Conservation (phyloP, 2,888 invertebrate genomes). For the Mimachlamys varia region DNA sequence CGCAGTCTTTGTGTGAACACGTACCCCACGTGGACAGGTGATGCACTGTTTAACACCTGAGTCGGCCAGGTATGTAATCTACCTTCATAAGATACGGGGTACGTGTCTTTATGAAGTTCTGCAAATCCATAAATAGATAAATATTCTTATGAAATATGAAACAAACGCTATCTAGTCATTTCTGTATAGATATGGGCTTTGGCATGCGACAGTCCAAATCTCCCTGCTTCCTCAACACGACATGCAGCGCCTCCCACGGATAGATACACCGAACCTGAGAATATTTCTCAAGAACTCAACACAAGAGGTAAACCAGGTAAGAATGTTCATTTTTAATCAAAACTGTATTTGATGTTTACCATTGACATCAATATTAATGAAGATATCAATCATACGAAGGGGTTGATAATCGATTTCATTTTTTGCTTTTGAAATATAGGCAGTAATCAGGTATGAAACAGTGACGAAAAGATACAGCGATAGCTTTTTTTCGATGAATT, state of each 20-base stretch:
- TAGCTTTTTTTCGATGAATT: no score
- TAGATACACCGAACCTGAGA: background rate
- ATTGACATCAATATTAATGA: background rate
- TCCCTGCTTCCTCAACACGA: background rate
- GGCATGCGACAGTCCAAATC: background rate
- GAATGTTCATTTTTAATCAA: background rate
- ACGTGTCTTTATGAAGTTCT: background rate
- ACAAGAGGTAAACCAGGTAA: constrained; percentile 2
- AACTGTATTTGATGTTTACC: background rate
- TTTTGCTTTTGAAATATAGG: no score
- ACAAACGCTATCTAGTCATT: constrained; percentile 11
- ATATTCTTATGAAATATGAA: constrained; percentile 31
- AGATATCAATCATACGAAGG: background rate
- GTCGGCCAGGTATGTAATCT: background rate
- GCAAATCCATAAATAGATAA: background rate
- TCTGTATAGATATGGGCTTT: background rate
- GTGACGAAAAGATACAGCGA: no score
- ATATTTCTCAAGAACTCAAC: background rate
- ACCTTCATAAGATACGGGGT: background rate
- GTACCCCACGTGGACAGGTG: background rate
- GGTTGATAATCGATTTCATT: no score
- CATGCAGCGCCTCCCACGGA: constrained; percentile 4
- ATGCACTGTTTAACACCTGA: constrained; percentile 13
- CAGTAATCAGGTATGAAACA: no score
- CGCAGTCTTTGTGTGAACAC: background rate